Percentiles rank a stretch among this genome's conserved stretches.
Evolutionary conservation across 2,888 invertebrate genomes (phyloP).

Genomic region (Buathra laborator): DNA sequence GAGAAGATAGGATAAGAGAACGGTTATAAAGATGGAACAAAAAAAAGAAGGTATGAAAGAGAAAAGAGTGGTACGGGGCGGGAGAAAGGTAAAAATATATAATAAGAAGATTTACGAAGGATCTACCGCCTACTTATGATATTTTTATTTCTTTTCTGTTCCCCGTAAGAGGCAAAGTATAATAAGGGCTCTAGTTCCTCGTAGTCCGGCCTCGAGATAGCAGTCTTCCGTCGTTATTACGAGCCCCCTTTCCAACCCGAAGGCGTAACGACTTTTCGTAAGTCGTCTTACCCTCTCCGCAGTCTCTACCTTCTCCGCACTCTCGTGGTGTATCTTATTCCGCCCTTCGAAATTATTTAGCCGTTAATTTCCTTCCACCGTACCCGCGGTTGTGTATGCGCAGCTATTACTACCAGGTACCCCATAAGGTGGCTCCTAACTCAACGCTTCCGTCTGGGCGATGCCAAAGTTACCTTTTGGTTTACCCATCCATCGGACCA

Average conservation of each 20-base stretch:
- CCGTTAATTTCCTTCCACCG: conserved; percentile 57
- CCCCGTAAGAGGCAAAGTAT: conserved; percentile 66
- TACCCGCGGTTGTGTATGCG: background rate
- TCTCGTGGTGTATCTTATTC: conserved; percentile 36
- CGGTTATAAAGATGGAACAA: conserved; percentile 9
- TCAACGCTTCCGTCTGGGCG: conserved; percentile 26
- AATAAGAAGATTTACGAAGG: conserved; percentile 54
- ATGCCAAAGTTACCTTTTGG: conserved; percentile 31
- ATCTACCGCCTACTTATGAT: conserved; percentile 51
- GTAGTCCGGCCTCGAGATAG: conserved; percentile 37
- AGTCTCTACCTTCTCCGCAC: background rate
- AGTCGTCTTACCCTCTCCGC: conserved; percentile 48
- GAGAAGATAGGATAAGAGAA: conserved; percentile 35
- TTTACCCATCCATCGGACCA: background rate
- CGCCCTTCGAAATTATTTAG: conserved; percentile 58
- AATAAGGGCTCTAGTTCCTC: conserved; percentile 47
- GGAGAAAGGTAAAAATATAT: conserved; percentile 47
- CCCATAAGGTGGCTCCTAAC: conserved; percentile 41
- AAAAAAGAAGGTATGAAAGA: conserved; percentile 47
- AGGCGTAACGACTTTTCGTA: conserved; percentile 62
- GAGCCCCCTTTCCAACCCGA: conserved; percentile 20
- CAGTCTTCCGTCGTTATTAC: conserved; percentile 56
- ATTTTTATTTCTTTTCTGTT: conserved; percentile 60
- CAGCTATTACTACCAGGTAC: conserved; percentile 41
- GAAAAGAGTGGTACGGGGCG: conserved; percentile 15